Conservation (phyloP, 2,797 vertebrate species). For the Betta splendens region DNA sequence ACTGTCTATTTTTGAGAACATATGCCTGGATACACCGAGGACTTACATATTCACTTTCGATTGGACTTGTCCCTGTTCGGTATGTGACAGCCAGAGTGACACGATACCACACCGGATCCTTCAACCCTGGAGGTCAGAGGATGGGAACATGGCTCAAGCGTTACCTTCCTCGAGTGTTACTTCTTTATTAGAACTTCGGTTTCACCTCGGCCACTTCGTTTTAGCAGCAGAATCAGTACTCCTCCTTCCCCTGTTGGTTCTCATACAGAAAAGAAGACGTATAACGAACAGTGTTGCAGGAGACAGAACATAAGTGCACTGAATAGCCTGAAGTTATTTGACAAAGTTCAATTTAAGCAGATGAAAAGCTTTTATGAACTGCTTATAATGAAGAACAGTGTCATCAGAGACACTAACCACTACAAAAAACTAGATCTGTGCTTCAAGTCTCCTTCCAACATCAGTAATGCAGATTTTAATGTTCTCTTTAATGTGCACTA, state of each 20-base stretch:
- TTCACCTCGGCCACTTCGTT: conserved; percentile 1
- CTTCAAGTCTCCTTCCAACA: conserved; percentile 4
- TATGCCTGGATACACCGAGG: conserved; percentile 20
- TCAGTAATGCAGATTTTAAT: conserved; percentile 4
- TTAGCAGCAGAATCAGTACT: background rate
- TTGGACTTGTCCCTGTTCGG: conserved; percentile 7
- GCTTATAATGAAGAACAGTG: conserved; percentile 5
- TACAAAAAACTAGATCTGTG: background rate
- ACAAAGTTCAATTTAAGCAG: background rate
- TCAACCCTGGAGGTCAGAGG: conserved; percentile 30
- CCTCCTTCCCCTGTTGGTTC: background rate
- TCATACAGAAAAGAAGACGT: no score
- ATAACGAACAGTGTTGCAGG: background rate
- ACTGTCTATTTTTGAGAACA: conserved; percentile 19
- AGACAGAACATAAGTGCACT: conserved; percentile 1
- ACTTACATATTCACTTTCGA: conserved; percentile 19
- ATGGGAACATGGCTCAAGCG: conserved; percentile 31
- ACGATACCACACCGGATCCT: conserved; percentile 34
- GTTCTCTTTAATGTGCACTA: conserved; percentile 2
- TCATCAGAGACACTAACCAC: conserved; percentile 2
- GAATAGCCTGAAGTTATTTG: background rate
- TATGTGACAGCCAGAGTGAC: conserved; percentile 44
- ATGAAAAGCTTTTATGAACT: background rate
- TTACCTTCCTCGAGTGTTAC: no score
- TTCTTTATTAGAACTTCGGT: conserved; percentile 9